Percentiles rank a stretch among this genome's conserved stretches.
Conservation (phyloP, 2,113 vertebrate genomes). For the Zosterops borbonicus region DNA sequence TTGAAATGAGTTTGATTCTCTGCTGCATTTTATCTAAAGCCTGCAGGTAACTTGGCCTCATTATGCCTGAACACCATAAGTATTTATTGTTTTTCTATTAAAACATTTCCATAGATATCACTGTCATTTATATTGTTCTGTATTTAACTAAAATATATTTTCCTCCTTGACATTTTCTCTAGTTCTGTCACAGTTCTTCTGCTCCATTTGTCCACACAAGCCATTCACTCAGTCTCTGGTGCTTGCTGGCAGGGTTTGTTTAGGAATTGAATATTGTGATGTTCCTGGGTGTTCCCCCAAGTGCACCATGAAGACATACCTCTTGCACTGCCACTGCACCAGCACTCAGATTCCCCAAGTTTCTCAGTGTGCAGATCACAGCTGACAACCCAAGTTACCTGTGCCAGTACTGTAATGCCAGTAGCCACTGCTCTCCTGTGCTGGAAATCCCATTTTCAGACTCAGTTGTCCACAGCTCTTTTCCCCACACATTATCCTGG, state of each 20-base stretch:
- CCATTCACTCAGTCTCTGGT: background rate
- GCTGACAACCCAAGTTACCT: background rate
- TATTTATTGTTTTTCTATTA: background rate
- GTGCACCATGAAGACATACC: background rate
- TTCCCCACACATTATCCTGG: background rate
- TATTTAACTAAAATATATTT: background rate
- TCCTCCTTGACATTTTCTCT: background rate
- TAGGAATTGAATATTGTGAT: background rate
- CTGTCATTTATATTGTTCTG: background rate
- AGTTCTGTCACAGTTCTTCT: background rate
- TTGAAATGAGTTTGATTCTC: background rate
- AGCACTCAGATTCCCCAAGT: background rate
- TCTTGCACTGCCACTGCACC: background rate
- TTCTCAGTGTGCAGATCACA: background rate
- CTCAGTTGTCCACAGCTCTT: background rate
- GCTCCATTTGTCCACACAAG: fast-evolving
- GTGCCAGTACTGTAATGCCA: background rate
- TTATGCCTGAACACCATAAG: background rate
- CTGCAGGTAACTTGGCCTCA: background rate
- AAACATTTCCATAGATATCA: background rate
- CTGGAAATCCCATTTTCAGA: background rate
- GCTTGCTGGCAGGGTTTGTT: background rate
- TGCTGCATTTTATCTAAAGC: background rate
- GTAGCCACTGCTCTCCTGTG: background rate
- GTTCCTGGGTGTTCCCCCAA: background rate